These are phyloP conservation scores for Pantala flavescens DNA, from an alignment of 1,140 invertebrate species.

Conservation along the genomic window DNA sequence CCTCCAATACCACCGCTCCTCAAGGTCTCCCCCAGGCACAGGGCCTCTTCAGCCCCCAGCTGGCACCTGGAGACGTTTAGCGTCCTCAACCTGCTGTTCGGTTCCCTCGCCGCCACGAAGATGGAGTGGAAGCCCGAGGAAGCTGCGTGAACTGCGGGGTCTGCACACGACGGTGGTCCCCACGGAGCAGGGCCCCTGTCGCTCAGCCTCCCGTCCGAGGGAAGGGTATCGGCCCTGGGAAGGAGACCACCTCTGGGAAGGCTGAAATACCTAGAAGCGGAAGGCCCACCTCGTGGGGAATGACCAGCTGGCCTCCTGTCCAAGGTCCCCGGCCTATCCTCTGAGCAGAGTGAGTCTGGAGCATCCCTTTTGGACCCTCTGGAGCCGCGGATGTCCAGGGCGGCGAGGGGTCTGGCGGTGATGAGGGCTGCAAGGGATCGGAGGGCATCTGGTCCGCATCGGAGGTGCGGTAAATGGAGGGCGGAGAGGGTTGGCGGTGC, in stretches of 20 bases:
- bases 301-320: conserved; percentile 36
- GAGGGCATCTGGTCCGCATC: conserved; percentile 43
- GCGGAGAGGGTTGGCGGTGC: conserved; percentile 37
- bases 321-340: conserved; percentile 35
- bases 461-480: conserved; percentile 44
- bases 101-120: conserved; percentile 37
- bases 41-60: conserved; percentile 38
- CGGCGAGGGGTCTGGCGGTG: conserved; percentile 36
- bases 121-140: conserved; percentile 38
- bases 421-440: conserved; percentile 38
- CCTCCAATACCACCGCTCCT: conserved; percentile 25
- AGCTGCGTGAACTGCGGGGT: conserved; percentile 34
- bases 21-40: conserved; percentile 44
- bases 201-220: conserved; percentile 42
- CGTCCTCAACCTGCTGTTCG: conserved; percentile 38
- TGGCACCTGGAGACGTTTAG: conserved; percentile 42
- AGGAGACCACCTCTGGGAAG: conserved; percentile 27
- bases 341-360: conserved; percentile 23
- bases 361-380: conserved; percentile 40
- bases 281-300: conserved; percentile 27
- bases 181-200: conserved; percentile 37
- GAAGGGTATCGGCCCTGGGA: conserved; percentile 36
- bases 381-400: conserved; percentile 41
- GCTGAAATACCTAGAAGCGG: background rate
- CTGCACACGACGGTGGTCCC: conserved; percentile 35